phyloP scores from a whole-genome alignment of 2,797 vertebrate genomes.

The Gymnoscopelus microlampas region DNA sequence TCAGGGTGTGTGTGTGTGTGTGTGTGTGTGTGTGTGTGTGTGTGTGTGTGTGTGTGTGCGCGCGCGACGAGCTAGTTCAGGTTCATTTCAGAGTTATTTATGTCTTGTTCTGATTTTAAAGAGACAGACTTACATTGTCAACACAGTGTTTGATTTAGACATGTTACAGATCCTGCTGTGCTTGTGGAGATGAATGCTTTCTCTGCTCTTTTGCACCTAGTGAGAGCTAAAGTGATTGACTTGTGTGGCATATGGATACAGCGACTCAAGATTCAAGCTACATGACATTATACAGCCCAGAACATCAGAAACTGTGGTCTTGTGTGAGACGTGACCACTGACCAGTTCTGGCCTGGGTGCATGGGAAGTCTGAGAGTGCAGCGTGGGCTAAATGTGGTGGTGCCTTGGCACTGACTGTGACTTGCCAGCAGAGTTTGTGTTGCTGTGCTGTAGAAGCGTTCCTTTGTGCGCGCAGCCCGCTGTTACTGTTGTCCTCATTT shows the following conservation, averaged over 20 bases:
- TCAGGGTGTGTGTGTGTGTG: no score
- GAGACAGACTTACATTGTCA: no score
- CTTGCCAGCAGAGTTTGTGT: conserved; percentile 3
- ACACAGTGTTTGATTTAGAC: no score
- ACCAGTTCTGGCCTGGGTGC: background rate
- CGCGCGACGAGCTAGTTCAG: no score
- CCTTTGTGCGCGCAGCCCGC: background rate
- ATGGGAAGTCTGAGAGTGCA: background rate
- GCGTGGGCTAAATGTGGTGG: background rate
- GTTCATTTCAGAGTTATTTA: no score
- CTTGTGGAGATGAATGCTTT: conserved; percentile 9
- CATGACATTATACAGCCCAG: background rate
- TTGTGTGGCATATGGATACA: background rate
- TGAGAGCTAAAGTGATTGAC: conserved; percentile 9
- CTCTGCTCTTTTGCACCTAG: conserved; percentile 3
- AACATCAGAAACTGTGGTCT: background rate
- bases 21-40: no score
- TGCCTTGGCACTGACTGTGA: conserved; percentile 7
- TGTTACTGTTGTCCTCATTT: conserved; percentile 9
- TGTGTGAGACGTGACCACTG: background rate
- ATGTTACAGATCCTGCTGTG: no score
- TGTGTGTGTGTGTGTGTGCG: no score
- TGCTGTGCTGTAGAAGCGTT: conserved; percentile 8
- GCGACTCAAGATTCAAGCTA: conserved; percentile 23
- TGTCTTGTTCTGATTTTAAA: no score